These are phyloP conservation scores for Drosophila subsilvestris DNA, from an alignment of 2,888 invertebrate genomes.

Conservation along the genomic window DNA sequence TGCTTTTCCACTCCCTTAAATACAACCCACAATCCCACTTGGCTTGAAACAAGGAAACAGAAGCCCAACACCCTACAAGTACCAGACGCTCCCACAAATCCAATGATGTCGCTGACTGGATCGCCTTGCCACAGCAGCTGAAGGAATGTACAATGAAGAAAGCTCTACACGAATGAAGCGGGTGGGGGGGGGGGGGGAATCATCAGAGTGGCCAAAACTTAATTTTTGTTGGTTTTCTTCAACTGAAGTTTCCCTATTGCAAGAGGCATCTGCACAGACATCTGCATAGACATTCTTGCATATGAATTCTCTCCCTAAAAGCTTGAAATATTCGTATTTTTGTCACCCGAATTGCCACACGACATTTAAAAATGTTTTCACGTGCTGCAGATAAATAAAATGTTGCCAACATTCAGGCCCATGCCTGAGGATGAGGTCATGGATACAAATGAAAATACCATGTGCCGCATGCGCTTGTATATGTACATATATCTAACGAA, in stretches of 20 bases:
- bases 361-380: slow-evolving; percentile 38
- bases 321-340: slow-evolving; percentile 12
- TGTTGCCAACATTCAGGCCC: slow-evolving; percentile 18
- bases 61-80: slow-evolving; percentile 5
- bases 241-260: neutral
- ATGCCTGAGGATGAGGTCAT: slow-evolving; percentile 4
- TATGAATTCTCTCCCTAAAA: slow-evolving; percentile 10
- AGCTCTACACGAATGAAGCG: slow-evolving; percentile 7
- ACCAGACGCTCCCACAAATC: slow-evolving; percentile 40
- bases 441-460: slow-evolving; percentile 15
- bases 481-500: neutral
- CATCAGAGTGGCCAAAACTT: neutral
- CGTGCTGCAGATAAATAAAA: slow-evolving; percentile 64
- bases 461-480: slow-evolving; percentile 2
- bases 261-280: too few species aligned
- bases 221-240: neutral
- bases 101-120: slow-evolving; percentile 46
- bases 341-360: slow-evolving; percentile 13
- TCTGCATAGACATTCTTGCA: neutral
- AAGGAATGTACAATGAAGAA: slow-evolving; percentile 12
- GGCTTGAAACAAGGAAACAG: slow-evolving; percentile 37
- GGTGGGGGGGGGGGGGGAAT: too few species aligned
- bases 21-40: slow-evolving; percentile 11
- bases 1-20: slow-evolving; percentile 8
- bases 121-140: slow-evolving; percentile 29